Base-by-base conservation (phyloP, 1,140 invertebrate species). In the Apis florea region DNA sequence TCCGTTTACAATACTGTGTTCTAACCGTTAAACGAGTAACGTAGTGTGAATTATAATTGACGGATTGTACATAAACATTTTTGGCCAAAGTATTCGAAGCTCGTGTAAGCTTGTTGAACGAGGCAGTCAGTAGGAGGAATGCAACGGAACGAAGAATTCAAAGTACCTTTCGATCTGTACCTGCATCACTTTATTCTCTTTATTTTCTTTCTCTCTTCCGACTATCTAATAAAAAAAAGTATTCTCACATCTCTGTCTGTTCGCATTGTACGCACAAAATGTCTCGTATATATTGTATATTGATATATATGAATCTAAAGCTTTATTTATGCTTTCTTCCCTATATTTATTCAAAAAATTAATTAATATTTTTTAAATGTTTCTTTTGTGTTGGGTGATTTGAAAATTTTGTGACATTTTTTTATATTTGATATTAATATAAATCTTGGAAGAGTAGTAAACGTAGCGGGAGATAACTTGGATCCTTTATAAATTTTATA, bases 81-180 rank as follows among this genome's bases (percentile, higher is more conserved):
- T 73, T 73, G 70, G 58, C 51, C 4, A 26, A 77, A 76, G 54
- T 58, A 63, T 63, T 63, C 58, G 80, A 49, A 69, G 49, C 49
- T 70, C 53, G 72, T 67, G 54, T 40, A 40, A 81, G 72, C 5
- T 19, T 17, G 78, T 73, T 53, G 26, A 56, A 73, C n/a, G 21
- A 17, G 21, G 13, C 13, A 19, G 51, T 5, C 17, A 11, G 4
- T 47, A 31, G 24, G 24, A 21, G 40, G 15, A 68, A 26, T 63
- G 53, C 63, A 74, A 75, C 54, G 71, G 54, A 53, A 53, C 54
- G 53, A 80, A 53, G 53, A 59, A 31, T 66, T 73, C 68, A 12
- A 75, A 81, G 79, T 75, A 75, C 72, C 71, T 59, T 81, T 81
- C 54, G 31, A 51, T 56, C 53, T 61, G n/a, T 73, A 73, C 40